Evolutionary conservation across 2,113 vertebrate genomes (phyloP), one percentile per base, ranked within the genome.

Genomic region (Macrotus californicus): DNA sequence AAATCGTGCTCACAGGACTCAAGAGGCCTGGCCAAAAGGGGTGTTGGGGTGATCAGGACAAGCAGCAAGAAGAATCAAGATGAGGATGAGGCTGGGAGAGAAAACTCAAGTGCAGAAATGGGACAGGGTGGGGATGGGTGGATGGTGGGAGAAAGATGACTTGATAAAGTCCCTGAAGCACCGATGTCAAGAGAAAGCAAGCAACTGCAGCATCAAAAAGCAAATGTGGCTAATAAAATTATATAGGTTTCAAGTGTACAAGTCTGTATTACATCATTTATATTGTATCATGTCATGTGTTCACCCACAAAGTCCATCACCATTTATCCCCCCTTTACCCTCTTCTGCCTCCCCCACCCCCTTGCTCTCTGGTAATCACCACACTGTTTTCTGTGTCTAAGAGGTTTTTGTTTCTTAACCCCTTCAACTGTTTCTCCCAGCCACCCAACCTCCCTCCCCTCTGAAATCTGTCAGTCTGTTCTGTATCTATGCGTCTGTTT

Each of bases 91-190:
- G 21, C 7, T 21, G 3, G 12, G n/a, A 66, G 48, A 36, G 54
- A 79, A 52, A 22, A 64, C 2, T 11, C 36, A n/a, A 50, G 48
- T 3, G 29, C 29, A 52, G 46, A 86, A 48, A 24, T 26, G 43
- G 48, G 59, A 7, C 0, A 3, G n/a, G 3, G 9, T 13, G 16
- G 41, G 19, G 10, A n/a, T 15, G 59, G 11, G 10, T 1, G 15
- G 11, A 18, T 0, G 7, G 15, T 2, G 7, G 9, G 9, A 66
- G 21, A 15, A 26, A 36, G 39, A 48, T 2, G 48, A 34, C 22
- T 4, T 7, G 5, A 43, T 5, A 64, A 7, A 50, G 50, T 18
- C 41, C 36, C n/a, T 22, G 46, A 79, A 80, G 48, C 15, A 0
- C 34, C 10, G 4, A 39, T 4, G 34, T 82, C 43, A 26, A 52